phyloP scores from a whole-genome alignment of 2,113 vertebrate genomes.

The Nothocercus julius region DNA sequence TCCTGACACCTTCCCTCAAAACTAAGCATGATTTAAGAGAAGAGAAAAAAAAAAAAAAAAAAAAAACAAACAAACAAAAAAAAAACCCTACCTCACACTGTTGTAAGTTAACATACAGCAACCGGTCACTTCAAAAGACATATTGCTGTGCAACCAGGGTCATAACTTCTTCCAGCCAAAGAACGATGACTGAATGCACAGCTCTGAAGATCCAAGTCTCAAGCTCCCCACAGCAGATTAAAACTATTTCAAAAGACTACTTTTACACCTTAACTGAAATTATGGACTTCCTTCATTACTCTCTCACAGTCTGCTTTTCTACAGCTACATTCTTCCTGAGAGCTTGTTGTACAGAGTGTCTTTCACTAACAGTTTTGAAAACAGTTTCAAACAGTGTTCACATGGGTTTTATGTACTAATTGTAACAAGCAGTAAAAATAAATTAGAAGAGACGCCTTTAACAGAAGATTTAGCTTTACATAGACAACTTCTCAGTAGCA shows the following conservation, averaged over 20 bases:
- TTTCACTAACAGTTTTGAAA: neutral
- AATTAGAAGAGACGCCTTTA: neutral
- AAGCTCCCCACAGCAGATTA: neutral
- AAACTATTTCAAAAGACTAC: neutral
- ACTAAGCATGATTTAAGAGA: too few species aligned
- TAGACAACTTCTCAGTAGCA: neutral
- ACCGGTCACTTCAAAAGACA: neutral
- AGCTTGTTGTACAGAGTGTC: neutral
- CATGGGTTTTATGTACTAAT: neutral
- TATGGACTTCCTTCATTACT: neutral
- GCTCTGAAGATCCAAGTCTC: neutral
- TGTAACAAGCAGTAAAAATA: neutral
- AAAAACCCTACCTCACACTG: too few species aligned
- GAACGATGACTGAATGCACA: neutral
- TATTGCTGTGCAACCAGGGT: neutral
- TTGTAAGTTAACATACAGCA: neutral
- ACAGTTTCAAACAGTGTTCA: neutral
- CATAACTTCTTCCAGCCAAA: neutral
- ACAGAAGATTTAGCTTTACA: neutral
- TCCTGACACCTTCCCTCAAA: neutral
- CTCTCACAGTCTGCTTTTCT: neutral
- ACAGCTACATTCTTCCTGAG: neutral
- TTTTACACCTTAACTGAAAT: neutral
- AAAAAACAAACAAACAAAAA: too few species aligned
- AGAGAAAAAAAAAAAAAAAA: too few species aligned